Conservation (phyloP, 2,888 invertebrate genomes). For the Platycheirus rosarum region DNA sequence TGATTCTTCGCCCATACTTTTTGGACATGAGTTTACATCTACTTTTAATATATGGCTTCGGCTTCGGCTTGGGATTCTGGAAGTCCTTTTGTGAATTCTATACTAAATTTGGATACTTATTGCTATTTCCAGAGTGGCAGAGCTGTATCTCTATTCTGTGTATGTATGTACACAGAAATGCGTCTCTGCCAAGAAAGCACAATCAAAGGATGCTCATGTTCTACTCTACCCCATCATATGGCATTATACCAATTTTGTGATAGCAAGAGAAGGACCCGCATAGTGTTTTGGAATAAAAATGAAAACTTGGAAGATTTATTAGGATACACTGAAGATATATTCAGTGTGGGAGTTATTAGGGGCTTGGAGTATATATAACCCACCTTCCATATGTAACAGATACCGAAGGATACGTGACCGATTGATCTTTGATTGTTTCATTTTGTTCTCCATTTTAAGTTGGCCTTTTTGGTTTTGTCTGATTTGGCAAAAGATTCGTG, state of each 20-base stretch:
- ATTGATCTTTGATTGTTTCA: conserved; percentile 74
- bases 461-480: conserved; percentile 45
- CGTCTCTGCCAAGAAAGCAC: conserved; percentile 70
- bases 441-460: conserved; percentile 67
- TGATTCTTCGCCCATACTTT: conserved; percentile 24
- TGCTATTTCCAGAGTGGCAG: conserved; percentile 40
- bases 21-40: conserved; percentile 71
- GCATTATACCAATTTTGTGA: conserved; percentile 72
- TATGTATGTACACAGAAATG: conserved; percentile 35
- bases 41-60: conserved; percentile 69
- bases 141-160: not conserved
- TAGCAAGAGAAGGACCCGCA: conserved; percentile 56
- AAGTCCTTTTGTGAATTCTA: conserved; percentile 48
- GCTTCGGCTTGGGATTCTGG: conserved; percentile 48
- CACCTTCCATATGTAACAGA: conserved; percentile 66
- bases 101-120: conserved; percentile 71
- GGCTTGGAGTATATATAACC: conserved; percentile 30
- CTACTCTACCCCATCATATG: conserved; percentile 71
- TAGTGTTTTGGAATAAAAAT: conserved; percentile 66
- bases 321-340: conserved; percentile 67
- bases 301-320: conserved; percentile 74
- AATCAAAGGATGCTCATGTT: conserved; percentile 71
- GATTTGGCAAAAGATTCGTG: conserved; percentile 69
- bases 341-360: conserved; percentile 22
- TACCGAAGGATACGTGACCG: conserved; percentile 71